Evolutionary conservation across 2,113 vertebrate genomes (phyloP).

Genomic region (Phalacrocorax brasilianus): DNA sequence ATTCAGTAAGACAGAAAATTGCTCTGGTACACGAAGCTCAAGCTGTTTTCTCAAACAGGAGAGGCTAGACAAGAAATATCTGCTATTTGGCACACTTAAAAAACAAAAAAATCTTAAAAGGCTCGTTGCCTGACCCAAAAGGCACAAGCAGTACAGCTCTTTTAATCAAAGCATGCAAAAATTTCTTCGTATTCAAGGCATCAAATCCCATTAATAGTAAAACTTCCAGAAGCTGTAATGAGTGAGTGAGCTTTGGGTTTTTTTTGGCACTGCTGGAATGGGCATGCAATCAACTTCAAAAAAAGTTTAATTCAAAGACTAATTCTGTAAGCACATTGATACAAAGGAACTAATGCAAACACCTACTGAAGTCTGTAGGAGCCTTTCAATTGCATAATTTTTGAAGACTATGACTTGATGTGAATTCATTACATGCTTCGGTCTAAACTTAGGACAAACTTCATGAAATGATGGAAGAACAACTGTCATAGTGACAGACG

Average conservation of each 20-base stretch:
- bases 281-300: slow-evolving; percentile 1
- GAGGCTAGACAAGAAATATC: neutral
- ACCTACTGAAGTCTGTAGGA: neutral
- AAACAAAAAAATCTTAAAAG: neutral
- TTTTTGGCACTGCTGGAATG: neutral
- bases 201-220: neutral
- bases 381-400: neutral
- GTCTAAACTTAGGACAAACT: neutral
- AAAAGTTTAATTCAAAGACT: slow-evolving; percentile 16
- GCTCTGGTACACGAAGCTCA: neutral
- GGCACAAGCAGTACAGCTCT: neutral
- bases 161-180: neutral
- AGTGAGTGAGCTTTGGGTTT: neutral
- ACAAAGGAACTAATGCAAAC: neutral
- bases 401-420: neutral
- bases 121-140: neutral
- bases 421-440: neutral
- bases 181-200: neutral
- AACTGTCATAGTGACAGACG: neutral
- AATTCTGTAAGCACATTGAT: neutral
- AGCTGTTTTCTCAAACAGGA: neutral
- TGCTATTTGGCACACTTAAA: neutral
- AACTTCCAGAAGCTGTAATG: neutral
- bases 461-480: neutral
- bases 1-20: neutral